Evolutionary conservation across 2,797 vertebrate genomes (phyloP).

Genomic region (Acanthopagrus latus): DNA sequence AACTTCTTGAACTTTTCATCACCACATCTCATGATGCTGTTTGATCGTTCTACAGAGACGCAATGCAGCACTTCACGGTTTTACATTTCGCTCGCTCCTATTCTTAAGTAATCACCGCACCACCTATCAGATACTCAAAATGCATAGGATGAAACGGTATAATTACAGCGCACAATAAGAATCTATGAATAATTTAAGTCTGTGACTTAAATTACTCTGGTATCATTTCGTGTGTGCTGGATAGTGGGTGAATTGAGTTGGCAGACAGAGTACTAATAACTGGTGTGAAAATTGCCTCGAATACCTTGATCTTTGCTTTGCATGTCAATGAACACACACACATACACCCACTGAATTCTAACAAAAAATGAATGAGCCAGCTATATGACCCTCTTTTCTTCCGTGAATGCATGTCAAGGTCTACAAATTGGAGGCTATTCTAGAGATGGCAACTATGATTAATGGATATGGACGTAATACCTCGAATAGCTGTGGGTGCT

Average conservation of each 20-base stretch:
- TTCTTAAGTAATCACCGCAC: slow-evolving; percentile 38
- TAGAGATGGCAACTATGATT: slow-evolving; percentile 61
- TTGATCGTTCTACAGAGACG: slow-evolving; percentile 24
- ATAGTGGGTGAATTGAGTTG: slow-evolving; percentile 65
- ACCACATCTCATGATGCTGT: not conserved
- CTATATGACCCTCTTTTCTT: slow-evolving; percentile 42
- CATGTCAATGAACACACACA: slow-evolving; percentile 65
- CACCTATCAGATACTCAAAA: slow-evolving; percentile 58
- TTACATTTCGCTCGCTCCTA: slow-evolving; percentile 35
- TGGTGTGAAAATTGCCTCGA: slow-evolving; percentile 52
- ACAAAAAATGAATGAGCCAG: slow-evolving; percentile 45
- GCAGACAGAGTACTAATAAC: slow-evolving; percentile 64
- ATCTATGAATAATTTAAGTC: slow-evolving; percentile 79
- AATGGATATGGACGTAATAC: slow-evolving; percentile 70
- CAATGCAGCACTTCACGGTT: slow-evolving; percentile 8
- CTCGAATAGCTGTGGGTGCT: slow-evolving; percentile 42
- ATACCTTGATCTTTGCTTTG: slow-evolving; percentile 65
- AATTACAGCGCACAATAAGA: slow-evolving; percentile 76
- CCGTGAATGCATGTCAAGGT: slow-evolving; percentile 50
- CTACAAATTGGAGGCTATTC: slow-evolving; percentile 50
- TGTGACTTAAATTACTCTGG: slow-evolving; percentile 55
- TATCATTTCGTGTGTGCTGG: slow-evolving; percentile 61
- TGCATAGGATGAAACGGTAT: slow-evolving; percentile 62
- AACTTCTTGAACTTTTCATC: slow-evolving; percentile 28
- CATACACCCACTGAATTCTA: slow-evolving; percentile 16